Conservation (phyloP, 1,140 invertebrate species). For the Stegodyphus dumicola region DNA sequence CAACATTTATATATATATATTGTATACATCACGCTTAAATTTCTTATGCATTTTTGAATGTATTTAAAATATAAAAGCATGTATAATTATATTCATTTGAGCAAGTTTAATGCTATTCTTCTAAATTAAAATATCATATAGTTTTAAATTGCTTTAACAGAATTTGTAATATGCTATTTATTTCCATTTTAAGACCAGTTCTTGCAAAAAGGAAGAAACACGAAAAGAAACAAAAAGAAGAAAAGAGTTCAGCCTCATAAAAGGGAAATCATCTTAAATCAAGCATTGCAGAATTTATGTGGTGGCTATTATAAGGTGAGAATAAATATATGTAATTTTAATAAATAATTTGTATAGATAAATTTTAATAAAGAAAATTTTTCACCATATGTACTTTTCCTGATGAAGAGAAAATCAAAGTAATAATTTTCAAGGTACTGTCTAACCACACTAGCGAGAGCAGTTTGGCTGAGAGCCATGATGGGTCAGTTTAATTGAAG, state of each 20-base stretch:
- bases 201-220: constrained; percentile 69
- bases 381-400: background rate
- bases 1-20: too few species aligned
- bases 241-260: constrained; percentile 81
- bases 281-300: constrained; percentile 92
- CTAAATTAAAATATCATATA: too few species aligned
- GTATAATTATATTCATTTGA: too few species aligned
- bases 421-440: background rate
- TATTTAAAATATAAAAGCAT: too few species aligned
- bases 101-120: too few species aligned
- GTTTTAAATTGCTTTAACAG: too few species aligned
- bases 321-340: background rate
- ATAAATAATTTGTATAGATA: background rate
- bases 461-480: too few species aligned
- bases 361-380: background rate
- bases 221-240: constrained; percentile 73
- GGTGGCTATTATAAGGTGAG: constrained; percentile 93
- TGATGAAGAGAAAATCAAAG: background rate
- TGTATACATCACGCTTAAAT: too few species aligned
- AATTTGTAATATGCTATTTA: too few species aligned
- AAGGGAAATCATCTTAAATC: constrained; percentile 85
- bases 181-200: constrained; percentile 62
- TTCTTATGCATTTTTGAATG: too few species aligned
- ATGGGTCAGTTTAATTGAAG: too few species aligned
- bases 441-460: too few species aligned